Base-by-base conservation (phyloP, 2,113 vertebrate species). In the Etheostoma cragini region DNA sequence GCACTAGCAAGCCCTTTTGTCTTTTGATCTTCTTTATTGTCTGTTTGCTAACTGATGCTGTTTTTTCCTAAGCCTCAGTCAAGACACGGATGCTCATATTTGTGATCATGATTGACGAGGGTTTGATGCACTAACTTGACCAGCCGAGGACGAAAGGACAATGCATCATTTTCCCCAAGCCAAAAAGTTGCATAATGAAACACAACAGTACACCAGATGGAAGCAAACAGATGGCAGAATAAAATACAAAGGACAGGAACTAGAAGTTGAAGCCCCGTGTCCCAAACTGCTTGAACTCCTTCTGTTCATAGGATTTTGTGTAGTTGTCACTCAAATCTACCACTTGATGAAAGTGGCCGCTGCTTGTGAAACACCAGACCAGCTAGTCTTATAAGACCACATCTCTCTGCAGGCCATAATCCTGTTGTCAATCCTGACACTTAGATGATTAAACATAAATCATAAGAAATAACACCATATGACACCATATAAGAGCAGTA, bases 101-200 rank as follows among this genome's bases (percentile, higher is more conserved):
- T 26, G 19, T 35, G 33, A 71, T 61, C 47, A n/a, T 26, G 19
- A 75, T 22, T 58, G 80, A 76, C 75, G 47, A 38, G 24, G 47
- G 65, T 49, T 49, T 66, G 17, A 38, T 64, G 21, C 35, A 50
- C 54, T 53, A 49, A 56, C n/a, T 46, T 72, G 77, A 80, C 53
- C 58, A n/a, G 24, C 62, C 45, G 73, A 69, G 47, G 22, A n/a
- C n/a, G 65, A 22, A 60, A 63, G 49, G 69, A 80, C 62, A 73
- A 83, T 76, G 52, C 33, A 33, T 54, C 19, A 42, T 16, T 68
- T 35, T 52, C 73, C 57, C 65, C 1, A 2, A 77, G 77, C 81
- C 85, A 81, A 38, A 69, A 81, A 62, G 53, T 74, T 84, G 54
- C 54, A 62, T 78, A 78, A 71, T 54, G 7, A 33, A 58, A 22